Percentiles rank a stretch among this genome's conserved stretches.
phyloP scores from a whole-genome alignment of 2,797 vertebrate genomes.

The Protosalanx chinensis region DNA sequence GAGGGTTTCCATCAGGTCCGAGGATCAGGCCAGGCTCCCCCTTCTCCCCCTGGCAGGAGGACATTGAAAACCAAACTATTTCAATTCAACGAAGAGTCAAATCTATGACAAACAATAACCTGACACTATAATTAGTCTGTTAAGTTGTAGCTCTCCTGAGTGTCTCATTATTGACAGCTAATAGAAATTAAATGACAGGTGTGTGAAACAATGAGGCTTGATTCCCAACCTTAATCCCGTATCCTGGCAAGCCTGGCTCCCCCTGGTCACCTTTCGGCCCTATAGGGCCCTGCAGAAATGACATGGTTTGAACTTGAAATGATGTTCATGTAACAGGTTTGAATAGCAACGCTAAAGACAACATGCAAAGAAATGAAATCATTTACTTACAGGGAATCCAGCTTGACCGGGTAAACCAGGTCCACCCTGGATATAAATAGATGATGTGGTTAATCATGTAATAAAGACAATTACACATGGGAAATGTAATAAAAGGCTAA shows the following conservation, averaged over 20 bases:
- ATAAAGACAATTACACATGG: slow-evolving; percentile 2
- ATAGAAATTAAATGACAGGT: background rate
- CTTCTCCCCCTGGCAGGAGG: slow-evolving; percentile 82
- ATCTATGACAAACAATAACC: too few relatives aligned
- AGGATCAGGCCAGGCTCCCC: slow-evolving; percentile 83
- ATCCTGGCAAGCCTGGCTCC: slow-evolving; percentile 73
- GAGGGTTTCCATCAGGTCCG: slow-evolving; percentile 76
- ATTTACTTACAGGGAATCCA: slow-evolving; percentile 83
- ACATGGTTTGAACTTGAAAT: background rate
- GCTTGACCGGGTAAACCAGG: slow-evolving; percentile 76
- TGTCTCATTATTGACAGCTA: background rate
- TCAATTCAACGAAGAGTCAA: too few relatives aligned
- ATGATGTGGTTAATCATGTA: background rate
- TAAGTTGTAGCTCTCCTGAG: too few relatives aligned
- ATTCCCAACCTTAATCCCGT: slow-evolving; percentile 79
- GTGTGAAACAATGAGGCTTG: background rate
- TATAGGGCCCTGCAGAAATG: slow-evolving; percentile 74
- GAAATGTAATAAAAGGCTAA: background rate
- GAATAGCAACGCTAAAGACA: background rate
- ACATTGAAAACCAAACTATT: too few relatives aligned
- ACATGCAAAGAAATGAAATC: background rate
- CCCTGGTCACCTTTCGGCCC: slow-evolving; percentile 88
- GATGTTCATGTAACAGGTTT: background rate
- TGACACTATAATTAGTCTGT: too few relatives aligned
- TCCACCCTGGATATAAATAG: slow-evolving; percentile 58